phyloP scores from a whole-genome alignment of 2,113 vertebrate genomes.

The Pterocles gutturalis region DNA sequence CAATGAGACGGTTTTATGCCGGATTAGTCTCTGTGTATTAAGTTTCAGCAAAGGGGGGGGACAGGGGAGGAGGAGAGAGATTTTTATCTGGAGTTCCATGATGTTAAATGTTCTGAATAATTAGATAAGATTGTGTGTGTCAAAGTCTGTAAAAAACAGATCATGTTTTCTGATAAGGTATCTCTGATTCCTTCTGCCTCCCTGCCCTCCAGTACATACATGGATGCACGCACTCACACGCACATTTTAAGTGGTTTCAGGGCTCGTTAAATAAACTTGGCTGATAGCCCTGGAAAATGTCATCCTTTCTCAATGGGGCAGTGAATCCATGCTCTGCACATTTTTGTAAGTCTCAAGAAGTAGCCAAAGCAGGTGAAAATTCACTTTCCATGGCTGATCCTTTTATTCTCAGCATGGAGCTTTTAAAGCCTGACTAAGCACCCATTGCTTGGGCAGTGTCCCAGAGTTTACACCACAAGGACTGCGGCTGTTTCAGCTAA shows the following conservation, averaged over 20 bases:
- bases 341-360: constrained; percentile 17
- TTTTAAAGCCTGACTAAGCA: neutral
- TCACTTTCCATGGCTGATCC: neutral
- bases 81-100: constrained; percentile 43
- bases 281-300: neutral
- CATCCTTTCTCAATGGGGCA: neutral
- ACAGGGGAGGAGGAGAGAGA: neutral
- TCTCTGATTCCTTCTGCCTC: neutral
- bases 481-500: neutral
- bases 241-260: neutral
- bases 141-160: neutral
- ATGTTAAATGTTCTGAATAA: constrained; percentile 44
- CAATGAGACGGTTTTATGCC: constrained; percentile 15
- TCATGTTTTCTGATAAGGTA: neutral
- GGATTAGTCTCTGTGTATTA: constrained; percentile 42
- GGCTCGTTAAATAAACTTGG: neutral
- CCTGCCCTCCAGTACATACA: neutral
- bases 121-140: constrained; percentile 29
- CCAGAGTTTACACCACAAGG: neutral
- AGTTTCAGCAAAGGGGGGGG: constrained; percentile 45
- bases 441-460: neutral
- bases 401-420: neutral
- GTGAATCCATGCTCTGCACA: neutral
- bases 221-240: neutral
- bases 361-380: constrained; percentile 12